These are phyloP conservation scores for Pocillopora meandrina DNA, from an alignment of 92 coral and sea anemone species.

Conservation along the genomic window DNA sequence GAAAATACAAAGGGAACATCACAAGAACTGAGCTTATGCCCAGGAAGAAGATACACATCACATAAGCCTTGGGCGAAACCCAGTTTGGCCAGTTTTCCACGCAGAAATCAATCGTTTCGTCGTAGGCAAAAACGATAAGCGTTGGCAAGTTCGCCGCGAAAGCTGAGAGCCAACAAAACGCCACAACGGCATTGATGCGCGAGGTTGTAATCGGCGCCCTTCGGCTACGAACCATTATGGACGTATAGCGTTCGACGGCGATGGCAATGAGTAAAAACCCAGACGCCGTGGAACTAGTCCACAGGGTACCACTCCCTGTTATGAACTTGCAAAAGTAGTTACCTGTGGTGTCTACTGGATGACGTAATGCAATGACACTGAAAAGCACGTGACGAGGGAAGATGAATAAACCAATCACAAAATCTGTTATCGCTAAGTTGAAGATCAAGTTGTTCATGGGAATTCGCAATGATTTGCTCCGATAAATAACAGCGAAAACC, in stretches of 20 bases:
- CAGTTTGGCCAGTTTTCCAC: constrained; percentile 61
- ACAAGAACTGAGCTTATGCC: constrained; percentile 64
- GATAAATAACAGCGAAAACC: constrained; percentile 49
- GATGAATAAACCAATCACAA: constrained; percentile 55
- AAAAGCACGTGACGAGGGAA: constrained; percentile 73
- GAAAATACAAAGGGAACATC: constrained; percentile 63
- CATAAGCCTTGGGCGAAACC: constrained; percentile 63
- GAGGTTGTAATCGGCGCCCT: constrained; percentile 34
- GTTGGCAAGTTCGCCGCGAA: constrained; percentile 61
- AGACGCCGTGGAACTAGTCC: constrained; percentile 73
- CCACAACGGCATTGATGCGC: constrained; percentile 58
- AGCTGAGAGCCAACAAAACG: constrained; percentile 65
- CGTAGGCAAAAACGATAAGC: constrained; percentile 56
- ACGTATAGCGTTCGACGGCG: constrained; percentile 70
- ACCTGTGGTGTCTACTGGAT: constrained; percentile 51
- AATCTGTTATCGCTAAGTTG: constrained; percentile 68
- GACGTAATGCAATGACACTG: constrained; percentile 45
- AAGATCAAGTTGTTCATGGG: constrained; percentile 72
- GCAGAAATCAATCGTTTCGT: constrained; percentile 50
- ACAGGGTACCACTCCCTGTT: constrained; percentile 71
- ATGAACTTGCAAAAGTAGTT: constrained; percentile 69
- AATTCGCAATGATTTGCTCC: constrained; percentile 52
- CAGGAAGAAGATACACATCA: constrained; percentile 52
- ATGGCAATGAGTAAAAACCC: constrained; percentile 73
- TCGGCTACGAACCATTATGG: constrained; percentile 42